Percentiles rank a stretch among this genome's conserved stretches.
Conservation (phyloP, 2,113 vertebrate genomes). For the Rattus rattus region DNA sequence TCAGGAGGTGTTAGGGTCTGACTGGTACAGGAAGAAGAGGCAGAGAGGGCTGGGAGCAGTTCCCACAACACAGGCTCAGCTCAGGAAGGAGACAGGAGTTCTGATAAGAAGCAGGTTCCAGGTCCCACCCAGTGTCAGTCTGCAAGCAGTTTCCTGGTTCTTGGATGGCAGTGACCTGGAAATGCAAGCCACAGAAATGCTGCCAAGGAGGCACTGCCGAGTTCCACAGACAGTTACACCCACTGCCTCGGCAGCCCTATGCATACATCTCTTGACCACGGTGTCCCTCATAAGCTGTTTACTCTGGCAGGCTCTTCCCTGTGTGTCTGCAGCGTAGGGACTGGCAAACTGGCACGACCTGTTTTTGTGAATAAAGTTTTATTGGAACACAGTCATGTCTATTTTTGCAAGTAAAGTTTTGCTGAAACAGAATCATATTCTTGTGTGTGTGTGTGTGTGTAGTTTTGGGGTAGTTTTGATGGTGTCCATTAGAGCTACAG, state of each 20-base stretch:
- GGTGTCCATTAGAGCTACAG: background rate
- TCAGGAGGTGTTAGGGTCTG: background rate
- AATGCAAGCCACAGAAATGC: background rate
- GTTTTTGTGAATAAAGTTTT: background rate
- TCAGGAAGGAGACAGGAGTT: background rate
- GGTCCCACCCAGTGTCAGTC: background rate
- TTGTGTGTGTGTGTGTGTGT: background rate
- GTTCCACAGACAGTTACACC: background rate
- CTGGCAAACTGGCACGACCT: background rate
- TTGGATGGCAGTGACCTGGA: conserved; percentile 15
- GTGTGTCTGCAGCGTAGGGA: background rate
- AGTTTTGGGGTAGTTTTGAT: background rate
- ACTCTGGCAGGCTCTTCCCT: background rate
- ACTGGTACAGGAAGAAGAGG: background rate
- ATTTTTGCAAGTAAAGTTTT: background rate
- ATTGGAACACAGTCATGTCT: background rate
- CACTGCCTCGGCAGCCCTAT: background rate
- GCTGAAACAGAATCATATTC: background rate
- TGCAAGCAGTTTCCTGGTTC: conserved; percentile 33
- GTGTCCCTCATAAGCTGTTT: background rate
- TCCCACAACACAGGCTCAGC: background rate
- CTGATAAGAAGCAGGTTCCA: background rate
- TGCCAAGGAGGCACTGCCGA: background rate
- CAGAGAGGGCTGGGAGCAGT: background rate
- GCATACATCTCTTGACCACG: background rate